Percentiles rank a stretch among this genome's conserved stretches.
Conservation (phyloP, 2,888 invertebrate genomes). For the Archips crataeganus region DNA sequence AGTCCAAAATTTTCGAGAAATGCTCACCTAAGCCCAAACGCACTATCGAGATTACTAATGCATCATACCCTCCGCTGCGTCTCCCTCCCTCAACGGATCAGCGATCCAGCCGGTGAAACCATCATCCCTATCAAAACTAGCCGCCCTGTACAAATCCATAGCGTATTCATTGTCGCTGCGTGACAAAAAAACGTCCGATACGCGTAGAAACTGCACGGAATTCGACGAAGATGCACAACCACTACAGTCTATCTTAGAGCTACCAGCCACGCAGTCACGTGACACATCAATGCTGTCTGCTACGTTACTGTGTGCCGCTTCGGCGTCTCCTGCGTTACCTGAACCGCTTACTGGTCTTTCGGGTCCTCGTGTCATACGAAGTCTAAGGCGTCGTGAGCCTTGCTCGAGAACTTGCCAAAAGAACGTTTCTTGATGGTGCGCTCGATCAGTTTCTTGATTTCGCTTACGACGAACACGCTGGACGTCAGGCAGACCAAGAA, state of each 20-base stretch:
- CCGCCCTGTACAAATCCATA: slow-evolving; percentile 27
- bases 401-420: slow-evolving; percentile 72
- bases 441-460: slow-evolving; percentile 95
- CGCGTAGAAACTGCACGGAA: slow-evolving; percentile 38
- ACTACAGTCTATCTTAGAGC: background rate
- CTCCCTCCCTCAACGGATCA: slow-evolving; percentile 20
- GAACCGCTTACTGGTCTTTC: slow-evolving; percentile 72
- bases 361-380: slow-evolving; percentile 90
- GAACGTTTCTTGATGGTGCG: slow-evolving; percentile 88
- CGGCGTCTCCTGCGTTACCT: slow-evolving; percentile 20
- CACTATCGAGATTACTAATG: background rate
- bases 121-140: background rate
- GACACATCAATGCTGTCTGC: background rate
- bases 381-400: slow-evolving; percentile 85
- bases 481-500: slow-evolving; percentile 97
- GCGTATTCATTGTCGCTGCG: slow-evolving; percentile 54
- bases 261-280: background rate
- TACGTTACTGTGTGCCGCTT: background rate
- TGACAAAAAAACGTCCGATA: slow-evolving; percentile 40
- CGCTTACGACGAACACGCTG: slow-evolving; percentile 97
- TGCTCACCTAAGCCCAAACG: too few species aligned
- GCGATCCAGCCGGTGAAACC: slow-evolving; percentile 28
- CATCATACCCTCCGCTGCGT: background rate
- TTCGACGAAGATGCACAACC: background rate
- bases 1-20: too few species aligned